A percentile compares a stretch with the other conserved stretches of the same genome.
Conservation (phyloP, 1,140 invertebrate species). For the Chrysomallon squamiferum region DNA sequence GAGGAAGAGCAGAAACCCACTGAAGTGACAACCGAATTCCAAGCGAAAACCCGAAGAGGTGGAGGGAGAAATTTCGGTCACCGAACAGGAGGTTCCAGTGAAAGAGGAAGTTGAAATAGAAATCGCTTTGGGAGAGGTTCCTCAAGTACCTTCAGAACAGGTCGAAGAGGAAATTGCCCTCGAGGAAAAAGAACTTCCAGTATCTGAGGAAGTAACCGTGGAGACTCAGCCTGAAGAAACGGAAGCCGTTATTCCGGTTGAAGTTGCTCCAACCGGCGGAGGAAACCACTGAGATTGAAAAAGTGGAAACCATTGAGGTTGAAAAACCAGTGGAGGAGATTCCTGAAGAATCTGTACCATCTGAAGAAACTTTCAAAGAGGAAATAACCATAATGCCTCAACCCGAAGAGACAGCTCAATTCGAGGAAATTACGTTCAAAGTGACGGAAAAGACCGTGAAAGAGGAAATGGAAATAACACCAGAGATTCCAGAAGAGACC, state of each 20-base stretch:
- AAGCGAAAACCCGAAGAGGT: no score
- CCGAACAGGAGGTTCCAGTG: no score
- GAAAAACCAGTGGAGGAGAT: neutral
- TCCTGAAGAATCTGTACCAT: neutral
- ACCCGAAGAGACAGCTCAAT: constrained; percentile 2
- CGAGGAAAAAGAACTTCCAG: no score
- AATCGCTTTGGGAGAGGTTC: no score
- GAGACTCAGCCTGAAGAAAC: neutral
- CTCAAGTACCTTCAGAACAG: neutral
- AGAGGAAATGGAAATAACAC: constrained; percentile 10
- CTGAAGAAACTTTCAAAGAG: neutral
- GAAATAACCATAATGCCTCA: neutral
- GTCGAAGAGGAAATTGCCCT: neutral
- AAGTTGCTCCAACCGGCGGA: no score
- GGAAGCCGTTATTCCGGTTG: no score
- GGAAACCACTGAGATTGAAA: neutral
- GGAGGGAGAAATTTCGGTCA: no score
- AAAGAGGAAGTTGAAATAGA: no score
- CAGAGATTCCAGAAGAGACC: neutral
- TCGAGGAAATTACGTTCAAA: constrained; percentile 1
- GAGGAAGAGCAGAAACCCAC: neutral
- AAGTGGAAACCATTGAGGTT: neutral
- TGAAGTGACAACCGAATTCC: no score
- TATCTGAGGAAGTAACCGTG: no score
- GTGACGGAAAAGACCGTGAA: constrained; percentile 9